These are phyloP conservation scores for Artibeus jamaicensis DNA, from an alignment of 2,797 vertebrate species.

Conservation along the genomic window DNA sequence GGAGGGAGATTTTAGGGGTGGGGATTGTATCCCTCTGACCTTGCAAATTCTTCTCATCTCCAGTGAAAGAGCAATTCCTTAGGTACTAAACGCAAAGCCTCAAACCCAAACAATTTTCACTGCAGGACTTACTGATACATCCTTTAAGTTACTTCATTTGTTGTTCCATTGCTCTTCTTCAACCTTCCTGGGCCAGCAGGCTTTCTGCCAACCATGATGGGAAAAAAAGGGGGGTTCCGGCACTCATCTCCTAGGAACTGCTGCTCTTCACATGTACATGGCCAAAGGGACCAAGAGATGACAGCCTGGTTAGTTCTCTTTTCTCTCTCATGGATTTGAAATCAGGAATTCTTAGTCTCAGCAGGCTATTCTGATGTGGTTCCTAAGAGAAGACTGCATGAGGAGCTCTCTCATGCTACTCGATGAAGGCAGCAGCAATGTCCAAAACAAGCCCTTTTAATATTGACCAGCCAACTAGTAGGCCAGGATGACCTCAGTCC, in stretches of 20 bases:
- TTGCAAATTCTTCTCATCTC: background rate
- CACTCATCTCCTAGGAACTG: background rate
- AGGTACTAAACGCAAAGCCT: background rate
- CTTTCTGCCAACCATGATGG: background rate
- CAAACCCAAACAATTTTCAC: background rate
- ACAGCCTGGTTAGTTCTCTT: background rate
- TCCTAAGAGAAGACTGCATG: background rate
- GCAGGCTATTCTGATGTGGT: background rate
- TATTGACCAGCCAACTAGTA: fast-evolving
- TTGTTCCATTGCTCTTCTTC: background rate
- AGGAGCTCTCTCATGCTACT: background rate
- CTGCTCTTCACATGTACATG: background rate
- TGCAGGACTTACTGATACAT: background rate
- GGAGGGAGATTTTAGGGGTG: background rate
- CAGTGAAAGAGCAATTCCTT: background rate
- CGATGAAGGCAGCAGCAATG: background rate
- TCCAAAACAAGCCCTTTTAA: background rate
- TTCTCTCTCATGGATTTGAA: background rate
- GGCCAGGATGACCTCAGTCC: background rate
- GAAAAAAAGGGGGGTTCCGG: background rate
- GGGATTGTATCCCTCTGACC: background rate
- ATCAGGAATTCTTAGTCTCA: background rate
- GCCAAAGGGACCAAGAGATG: background rate
- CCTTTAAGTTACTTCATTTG: background rate
- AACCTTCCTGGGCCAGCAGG: background rate